phyloP scores from a whole-genome alignment of 2,113 vertebrate species.

The Microtus richardsoni region DNA sequence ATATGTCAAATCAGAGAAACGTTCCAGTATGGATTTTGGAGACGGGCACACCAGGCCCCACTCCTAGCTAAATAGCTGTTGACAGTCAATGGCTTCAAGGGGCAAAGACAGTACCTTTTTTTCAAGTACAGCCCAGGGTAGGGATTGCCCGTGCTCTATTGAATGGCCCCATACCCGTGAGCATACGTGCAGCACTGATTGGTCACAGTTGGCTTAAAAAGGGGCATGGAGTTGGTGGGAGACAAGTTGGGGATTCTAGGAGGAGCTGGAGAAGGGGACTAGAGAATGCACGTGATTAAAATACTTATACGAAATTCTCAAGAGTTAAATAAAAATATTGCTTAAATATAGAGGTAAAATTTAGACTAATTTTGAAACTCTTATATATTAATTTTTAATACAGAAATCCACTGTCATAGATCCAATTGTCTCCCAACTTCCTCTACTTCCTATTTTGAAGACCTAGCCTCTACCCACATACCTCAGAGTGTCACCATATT shows the following conservation, averaged over 20 bases:
- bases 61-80: neutral
- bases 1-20: neutral
- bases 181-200: neutral
- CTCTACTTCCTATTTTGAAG: neutral
- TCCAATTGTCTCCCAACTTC: neutral
- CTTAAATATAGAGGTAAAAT: neutral
- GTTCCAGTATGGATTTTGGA: neutral
- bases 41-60: neutral
- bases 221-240: neutral
- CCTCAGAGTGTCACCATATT: neutral
- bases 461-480: neutral
- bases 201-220: too few relatives aligned
- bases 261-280: neutral
- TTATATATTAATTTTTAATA: neutral
- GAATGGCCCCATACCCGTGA: neutral
- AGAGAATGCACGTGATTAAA: neutral
- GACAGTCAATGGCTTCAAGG: neutral
- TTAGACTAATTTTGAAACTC: conserved; percentile 1
- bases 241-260: neutral
- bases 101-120: too few relatives aligned
- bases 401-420: neutral
- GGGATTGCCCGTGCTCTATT: neutral
- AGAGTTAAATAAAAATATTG: neutral
- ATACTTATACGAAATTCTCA: neutral
- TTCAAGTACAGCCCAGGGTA: neutral